Evolutionary conservation across 64 coral and sea anemone genomes (phyloP), one percentile per base, ranked within the genome.

Genomic region (Actinia equina): DNA sequence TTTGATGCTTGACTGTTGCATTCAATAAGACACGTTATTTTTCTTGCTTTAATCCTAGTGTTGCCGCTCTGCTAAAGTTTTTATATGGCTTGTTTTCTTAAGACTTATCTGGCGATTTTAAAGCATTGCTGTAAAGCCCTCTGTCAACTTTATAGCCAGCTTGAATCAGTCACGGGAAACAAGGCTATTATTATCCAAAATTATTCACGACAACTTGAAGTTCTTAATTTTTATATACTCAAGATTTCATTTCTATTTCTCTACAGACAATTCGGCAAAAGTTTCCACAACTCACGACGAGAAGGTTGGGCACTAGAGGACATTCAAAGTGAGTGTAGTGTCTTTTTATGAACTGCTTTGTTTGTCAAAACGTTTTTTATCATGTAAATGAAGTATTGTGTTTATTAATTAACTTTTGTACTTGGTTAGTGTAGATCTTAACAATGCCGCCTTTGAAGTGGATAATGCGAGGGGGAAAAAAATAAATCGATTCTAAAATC

Each of bases 221-320:
- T 62, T 93, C 83, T 44, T 77, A 80, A 42, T 81, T 77, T 67
- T 45, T 52, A 84, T 52, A 84, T 85, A 77, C 44, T 85, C n/a
- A 62, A n/a, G 46, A 42, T 82, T 37, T 91, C 84, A 25, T 74
- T 44, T 20, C 18, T 62, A 9, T 71, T 77, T 82, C 71, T 52
- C 54, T 52, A 17, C 76, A 99, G 97, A 99, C 97, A 23, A 99
- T 99, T 78, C 91, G 97, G 17, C 97, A 95, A n/a, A 99, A 99
- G 86, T 99, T 99, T 89, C 97, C 97, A 74, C 93, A 99, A 63
- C 93, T 99, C 15, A 99, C 97, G 27, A 99, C 97, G 12, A 77
- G 97, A 77, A 83, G 97, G 61, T 71, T 99, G 7, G 97, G 97
- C 23, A 95, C 93, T 9, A 87, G 93, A 83, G 93, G 97, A 5